phyloP scores from a whole-genome alignment of 2,113 vertebrate genomes.

The Shinisaurus crocodilurus region DNA sequence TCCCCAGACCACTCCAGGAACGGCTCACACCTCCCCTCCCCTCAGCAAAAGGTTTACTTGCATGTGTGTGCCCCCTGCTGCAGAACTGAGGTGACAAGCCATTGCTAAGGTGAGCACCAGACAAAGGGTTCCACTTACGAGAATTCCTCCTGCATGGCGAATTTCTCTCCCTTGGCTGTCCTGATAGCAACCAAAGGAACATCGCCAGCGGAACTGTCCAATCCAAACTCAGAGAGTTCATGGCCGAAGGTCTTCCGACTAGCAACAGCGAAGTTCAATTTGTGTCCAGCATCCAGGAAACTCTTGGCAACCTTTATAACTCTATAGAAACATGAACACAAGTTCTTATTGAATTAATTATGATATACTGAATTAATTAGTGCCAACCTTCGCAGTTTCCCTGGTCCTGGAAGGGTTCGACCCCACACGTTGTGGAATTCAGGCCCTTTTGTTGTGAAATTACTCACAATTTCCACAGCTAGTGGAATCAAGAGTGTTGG shows the following conservation, averaged over 20 bases:
- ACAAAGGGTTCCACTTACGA: constrained; percentile 82
- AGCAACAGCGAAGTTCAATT: constrained; percentile 90
- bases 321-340: constrained; percentile 67
- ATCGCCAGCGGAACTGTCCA: constrained; percentile 86
- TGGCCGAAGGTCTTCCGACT: constrained; percentile 87
- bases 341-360: neutral
- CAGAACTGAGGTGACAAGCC: neutral
- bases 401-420: neutral
- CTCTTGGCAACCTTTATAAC: constrained; percentile 96
- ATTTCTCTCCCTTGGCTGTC: constrained; percentile 94
- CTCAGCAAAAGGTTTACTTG: neutral
- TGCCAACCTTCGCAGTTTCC: neutral
- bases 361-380: neutral
- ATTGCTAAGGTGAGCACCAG: neutral
- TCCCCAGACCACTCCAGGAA: neutral
- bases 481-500: neutral
- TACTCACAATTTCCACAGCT: neutral
- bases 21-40: neutral
- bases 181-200: constrained; percentile 90
- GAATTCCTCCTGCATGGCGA: constrained; percentile 94
- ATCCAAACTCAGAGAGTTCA: constrained; percentile 90
- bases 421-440: neutral
- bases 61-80: too few relatives aligned
- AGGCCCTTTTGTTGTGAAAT: neutral
- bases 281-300: constrained; percentile 92